phyloP scores from a whole-genome alignment of 2,888 invertebrate genomes.

The Labia minor region DNA sequence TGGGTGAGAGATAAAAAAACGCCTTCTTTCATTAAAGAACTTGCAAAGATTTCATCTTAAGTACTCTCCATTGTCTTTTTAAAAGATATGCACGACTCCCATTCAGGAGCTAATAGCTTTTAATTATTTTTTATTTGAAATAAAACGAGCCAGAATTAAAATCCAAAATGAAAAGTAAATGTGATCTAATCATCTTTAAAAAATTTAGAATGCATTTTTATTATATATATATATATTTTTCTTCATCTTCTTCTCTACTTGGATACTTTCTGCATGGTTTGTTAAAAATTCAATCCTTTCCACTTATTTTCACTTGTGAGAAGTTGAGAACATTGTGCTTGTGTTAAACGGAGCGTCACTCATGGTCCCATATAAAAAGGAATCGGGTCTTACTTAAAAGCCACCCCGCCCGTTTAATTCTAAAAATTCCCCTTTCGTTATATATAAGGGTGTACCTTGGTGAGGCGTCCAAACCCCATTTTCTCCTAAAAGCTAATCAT shows the following conservation, averaged over 20 bases:
- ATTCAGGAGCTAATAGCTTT: constrained; percentile 8
- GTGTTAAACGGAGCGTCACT: constrained; percentile 4
- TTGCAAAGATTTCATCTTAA: constrained; percentile 3
- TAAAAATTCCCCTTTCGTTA: neutral
- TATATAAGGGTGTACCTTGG: neutral
- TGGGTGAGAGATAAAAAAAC: neutral
- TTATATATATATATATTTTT: too few species aligned
- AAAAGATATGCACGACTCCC: neutral
- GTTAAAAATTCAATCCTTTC: constrained; percentile 13
- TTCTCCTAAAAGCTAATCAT: constrained; percentile 1
- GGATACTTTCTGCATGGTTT: neutral
- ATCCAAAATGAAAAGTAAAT: neutral
- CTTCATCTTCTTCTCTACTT: neutral
- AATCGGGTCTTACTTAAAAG: constrained; percentile 7
- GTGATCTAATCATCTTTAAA: constrained; percentile 2
- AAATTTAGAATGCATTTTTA: constrained; percentile 4
- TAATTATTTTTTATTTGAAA: constrained; percentile 7
- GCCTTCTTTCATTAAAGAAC: neutral
- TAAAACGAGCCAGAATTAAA: neutral
- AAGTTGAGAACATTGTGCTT: constrained; percentile 2
- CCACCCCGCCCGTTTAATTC: neutral
- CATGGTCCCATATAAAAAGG: neutral
- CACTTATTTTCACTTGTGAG: constrained; percentile 8
- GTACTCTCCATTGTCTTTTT: neutral
- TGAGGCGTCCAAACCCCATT: neutral